Conservation (phyloP, 1,140 invertebrate genomes). For the Coelopa frigida region DNA sequence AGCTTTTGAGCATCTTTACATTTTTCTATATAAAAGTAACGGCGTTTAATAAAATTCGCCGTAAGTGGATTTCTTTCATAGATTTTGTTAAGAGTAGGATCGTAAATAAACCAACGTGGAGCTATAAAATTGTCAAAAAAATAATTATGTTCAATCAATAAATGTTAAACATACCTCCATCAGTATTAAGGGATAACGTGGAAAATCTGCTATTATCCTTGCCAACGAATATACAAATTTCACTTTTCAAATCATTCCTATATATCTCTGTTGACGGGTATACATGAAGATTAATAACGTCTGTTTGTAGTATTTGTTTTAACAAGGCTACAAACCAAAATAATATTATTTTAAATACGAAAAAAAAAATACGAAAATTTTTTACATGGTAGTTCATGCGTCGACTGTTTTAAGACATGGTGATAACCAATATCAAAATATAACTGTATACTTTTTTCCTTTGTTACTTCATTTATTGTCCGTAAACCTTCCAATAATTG, state of each 20-base stretch:
- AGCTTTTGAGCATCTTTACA: conserved; percentile 80
- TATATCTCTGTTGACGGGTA: no score
- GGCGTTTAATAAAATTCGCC: conserved; percentile 60
- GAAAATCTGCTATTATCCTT: conserved; percentile 48
- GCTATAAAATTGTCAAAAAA: conserved; percentile 3
- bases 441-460: conserved; percentile 51
- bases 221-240: conserved; percentile 47
- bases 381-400: no score
- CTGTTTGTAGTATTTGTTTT: no score
- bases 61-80: conserved; percentile 32
- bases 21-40: conserved; percentile 78
- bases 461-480: conserved; percentile 26
- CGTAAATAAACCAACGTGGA: conserved; percentile 32
- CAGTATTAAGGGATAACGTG: conserved; percentile 48
- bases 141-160: not conserved
- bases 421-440: conserved; percentile 69
- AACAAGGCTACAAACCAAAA: no score
- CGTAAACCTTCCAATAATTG: conserved; percentile 24
- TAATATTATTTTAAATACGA: no score
- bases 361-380: no score
- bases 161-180: conserved; percentile 31
- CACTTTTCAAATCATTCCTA: no score
- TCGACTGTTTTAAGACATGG: conserved; percentile 54
- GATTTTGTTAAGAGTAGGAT: conserved; percentile 19
- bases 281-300: no score